Base-by-base conservation (phyloP, 2,113 vertebrate species). In the Sinocyclocheilus anophthalmus region DNA sequence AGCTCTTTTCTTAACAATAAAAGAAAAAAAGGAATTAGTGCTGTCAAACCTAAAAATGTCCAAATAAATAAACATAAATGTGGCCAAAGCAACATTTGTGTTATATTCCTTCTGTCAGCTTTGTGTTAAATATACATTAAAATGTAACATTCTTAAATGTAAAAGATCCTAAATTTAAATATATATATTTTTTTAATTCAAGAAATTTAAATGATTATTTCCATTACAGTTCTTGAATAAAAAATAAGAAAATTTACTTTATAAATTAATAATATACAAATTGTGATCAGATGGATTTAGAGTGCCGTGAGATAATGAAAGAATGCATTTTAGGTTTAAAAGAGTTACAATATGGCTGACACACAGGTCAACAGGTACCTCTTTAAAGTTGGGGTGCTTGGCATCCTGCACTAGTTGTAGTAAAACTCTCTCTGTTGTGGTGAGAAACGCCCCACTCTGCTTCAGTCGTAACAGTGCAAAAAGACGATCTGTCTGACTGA, bases 401-500 rank as follows among this genome's bases (percentile, higher is more conserved):
- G 96, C 93, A 0, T 96, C 96, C n/a, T 93, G 91, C 76, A 97
- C 91, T 1, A 98, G 94, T 89, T 98, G 97, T 86, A 98, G 91
- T 50, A 97, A 93, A 14, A 96, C 94, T 0, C 92, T 95, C 89
- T 98, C 96, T 2, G 96, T 96, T 84, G 96, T 97, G 85, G 96
- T 96, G 78, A 98, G 95, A 90, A 92, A 97, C 16, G 94, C 96
- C 0, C 97, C 96, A 0, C 96, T 97, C 92, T 97, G 97, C 79
- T 94, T 95, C 92, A 98, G 92, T 2, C 96, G 92, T 53, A 96
- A 94, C 84, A 98, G 90, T 0, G 96, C 96, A 72, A 96, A 93
- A 86, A 98, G 88, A n/a, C 96, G 93, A 89, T 97, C 97, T n/a
- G 96, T 95, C 91, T 97, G 96, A 86, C 97, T 98, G 93, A 0